Conservation (phyloP, 2,888 invertebrate species). For the Omphaloscelis lunosa region DNA sequence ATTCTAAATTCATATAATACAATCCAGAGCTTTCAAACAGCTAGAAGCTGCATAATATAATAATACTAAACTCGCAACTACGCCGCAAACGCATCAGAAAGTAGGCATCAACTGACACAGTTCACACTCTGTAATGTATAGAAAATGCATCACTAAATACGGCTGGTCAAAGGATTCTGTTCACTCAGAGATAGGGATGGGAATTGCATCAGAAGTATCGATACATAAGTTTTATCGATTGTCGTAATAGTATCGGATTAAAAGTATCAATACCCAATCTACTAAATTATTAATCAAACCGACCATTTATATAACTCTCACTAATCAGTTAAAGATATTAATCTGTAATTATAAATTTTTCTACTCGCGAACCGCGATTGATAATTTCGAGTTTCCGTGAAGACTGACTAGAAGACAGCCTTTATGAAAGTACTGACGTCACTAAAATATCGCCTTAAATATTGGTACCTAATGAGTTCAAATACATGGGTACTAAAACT, state of each 20-base stretch:
- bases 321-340: background rate
- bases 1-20: constrained; percentile 36
- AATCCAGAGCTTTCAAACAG: constrained; percentile 21
- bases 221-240: background rate
- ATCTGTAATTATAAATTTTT: background rate
- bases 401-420: background rate
- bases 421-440: background rate
- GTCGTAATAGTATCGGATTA: background rate
- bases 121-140: constrained; percentile 30
- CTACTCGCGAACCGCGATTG: background rate
- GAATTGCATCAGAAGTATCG: constrained; percentile 10
- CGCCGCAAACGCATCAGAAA: constrained; percentile 3
- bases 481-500: background rate
- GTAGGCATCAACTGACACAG: constrained; percentile 8
- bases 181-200: constrained; percentile 58
- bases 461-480: no score
- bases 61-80: constrained; percentile 10
- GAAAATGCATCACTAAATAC: constrained; percentile 56
- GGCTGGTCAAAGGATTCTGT: constrained; percentile 43
- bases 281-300: background rate
- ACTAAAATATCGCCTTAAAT: no score
- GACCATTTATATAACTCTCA: background rate
- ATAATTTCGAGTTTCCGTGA: background rate
- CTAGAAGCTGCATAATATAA: constrained; percentile 18
- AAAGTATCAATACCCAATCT: background rate